A percentile compares a stretch with the other conserved stretches of the same genome.
Conservation (phyloP, 2,888 invertebrate species). For the Tromatobia lineatoria region DNA sequence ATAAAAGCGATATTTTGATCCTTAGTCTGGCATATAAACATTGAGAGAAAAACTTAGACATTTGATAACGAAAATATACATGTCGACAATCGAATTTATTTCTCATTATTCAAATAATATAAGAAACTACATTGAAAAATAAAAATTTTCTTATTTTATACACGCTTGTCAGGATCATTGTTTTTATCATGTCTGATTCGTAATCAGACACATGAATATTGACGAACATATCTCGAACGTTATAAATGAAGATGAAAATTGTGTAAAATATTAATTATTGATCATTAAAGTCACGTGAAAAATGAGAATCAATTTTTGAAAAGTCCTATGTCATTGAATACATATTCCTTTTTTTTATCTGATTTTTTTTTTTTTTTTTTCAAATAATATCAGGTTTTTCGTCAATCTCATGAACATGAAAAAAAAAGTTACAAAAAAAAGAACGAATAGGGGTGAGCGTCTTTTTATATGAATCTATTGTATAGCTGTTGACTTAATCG, state of each 20-base stretch:
- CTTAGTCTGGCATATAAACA: not conserved
- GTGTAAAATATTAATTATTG: no score
- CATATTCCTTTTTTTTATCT: no score
- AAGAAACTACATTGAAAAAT: not conserved
- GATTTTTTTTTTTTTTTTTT: not conserved
- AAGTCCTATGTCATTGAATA: no score
- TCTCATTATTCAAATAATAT: not conserved
- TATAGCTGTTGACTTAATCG: conserved; percentile 17
- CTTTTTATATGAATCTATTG: not conserved
- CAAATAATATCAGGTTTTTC: not conserved
- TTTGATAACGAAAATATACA: not conserved
- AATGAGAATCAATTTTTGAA: no score
- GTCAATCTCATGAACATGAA: not conserved
- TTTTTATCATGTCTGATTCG: no score
- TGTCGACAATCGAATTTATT: not conserved
- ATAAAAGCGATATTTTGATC: not conserved
- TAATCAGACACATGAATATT: no score
- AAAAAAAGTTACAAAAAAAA: not conserved
- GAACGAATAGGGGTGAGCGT: not conserved
- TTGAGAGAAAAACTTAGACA: not conserved
- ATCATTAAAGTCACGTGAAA: no score
- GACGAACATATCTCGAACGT: no score
- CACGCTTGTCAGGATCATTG: no score
- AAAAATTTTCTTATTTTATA: not conserved
- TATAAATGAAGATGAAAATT: no score